Base-by-base conservation (phyloP, 2,113 vertebrate species). In the Suricata suricatta region DNA sequence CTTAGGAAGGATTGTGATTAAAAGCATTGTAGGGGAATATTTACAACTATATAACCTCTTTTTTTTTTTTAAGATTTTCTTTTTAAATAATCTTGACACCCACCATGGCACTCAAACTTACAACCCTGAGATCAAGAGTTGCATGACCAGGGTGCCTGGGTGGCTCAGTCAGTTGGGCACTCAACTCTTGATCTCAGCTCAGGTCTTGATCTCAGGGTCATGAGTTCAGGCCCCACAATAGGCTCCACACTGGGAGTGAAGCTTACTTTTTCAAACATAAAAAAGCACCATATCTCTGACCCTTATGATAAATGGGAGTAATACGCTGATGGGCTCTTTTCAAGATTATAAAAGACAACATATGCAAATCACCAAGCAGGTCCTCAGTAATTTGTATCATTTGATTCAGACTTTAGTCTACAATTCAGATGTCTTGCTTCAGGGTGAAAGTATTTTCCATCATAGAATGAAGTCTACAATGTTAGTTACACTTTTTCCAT, bases 291-390 rank as follows among this genome's bases (percentile, higher is more conserved):
- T 47, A 69, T 85, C 52, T 90, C 64, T 87, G 29, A 90, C 10
- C 87, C 31, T 74, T 71, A 63, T 44, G 54, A 88, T 50, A 88
- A 92, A 68, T 60, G 14, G 50, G 4, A 88, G 31, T 16, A 96
- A 35, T 54, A 85, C 44, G 19, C n/a, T 50, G 14, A 90, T 79
- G 80, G 11, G 50, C 16, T 90, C 66, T 38, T 90, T 19, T 44
- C 44, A 81, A 54, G 66, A 94, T 91, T 66, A 94, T 63, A 50
- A 87, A 90, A 90, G 7, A 64, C 13, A 76, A 38, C 33, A 71
- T n/a, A 60, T 77, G 50, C 71, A 90, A 96, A 63, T 90, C 60
- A 90, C 25, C 52, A 76, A 77, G 64, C 44, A 88, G 86, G n/a
- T 72, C 41, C 15, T 90, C 80, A 72, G n/a, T 54, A 90, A 90